Conservation (phyloP, 2,888 invertebrate species). For the Calameuta pallipes region DNA sequence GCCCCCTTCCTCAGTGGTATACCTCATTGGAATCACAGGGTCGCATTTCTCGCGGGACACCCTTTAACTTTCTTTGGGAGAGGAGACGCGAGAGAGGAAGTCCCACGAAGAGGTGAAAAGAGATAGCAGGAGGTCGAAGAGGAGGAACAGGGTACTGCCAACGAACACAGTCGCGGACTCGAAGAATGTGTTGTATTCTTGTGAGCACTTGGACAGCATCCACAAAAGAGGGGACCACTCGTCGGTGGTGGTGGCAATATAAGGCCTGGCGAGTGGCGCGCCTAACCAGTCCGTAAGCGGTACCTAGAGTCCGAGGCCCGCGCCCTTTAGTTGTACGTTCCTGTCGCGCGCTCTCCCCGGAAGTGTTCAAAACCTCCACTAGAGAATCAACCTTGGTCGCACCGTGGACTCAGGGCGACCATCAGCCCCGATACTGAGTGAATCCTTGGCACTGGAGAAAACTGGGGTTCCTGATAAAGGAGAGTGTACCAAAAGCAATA, state of each 20-base stretch:
- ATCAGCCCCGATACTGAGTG: background rate
- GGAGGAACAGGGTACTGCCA: slow-evolving; percentile 1
- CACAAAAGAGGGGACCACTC: slow-evolving; percentile 38
- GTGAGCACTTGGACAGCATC: slow-evolving; percentile 18
- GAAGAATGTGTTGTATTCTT: slow-evolving; percentile 8
- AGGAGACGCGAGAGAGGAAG: background rate
- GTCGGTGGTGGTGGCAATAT: slow-evolving; percentile 63
- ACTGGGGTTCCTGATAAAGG: slow-evolving; percentile 9
- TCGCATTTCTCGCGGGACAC: slow-evolving; percentile 11
- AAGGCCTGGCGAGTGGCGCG: slow-evolving; percentile 56
- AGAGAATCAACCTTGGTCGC: slow-evolving; percentile 2
- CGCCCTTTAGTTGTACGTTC: slow-evolving; percentile 11
- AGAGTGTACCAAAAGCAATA: slow-evolving; percentile 35
- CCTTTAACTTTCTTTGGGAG: slow-evolving; percentile 21
- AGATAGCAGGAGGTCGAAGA: background rate
- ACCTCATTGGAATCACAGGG: slow-evolving; percentile 10
- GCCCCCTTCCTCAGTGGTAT: background rate
- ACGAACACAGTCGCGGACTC: slow-evolving; percentile 5
- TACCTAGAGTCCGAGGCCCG: slow-evolving; percentile 30
- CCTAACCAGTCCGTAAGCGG: slow-evolving; percentile 63
- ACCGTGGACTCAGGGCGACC: background rate
- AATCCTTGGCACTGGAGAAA: slow-evolving; percentile 9
- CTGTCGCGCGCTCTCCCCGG: slow-evolving; percentile 22
- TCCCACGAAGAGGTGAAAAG: background rate
- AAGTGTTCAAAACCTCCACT: slow-evolving; percentile 15